These are phyloP conservation scores for Pteromalus puparum DNA, from an alignment of 1,140 invertebrate species.

Conservation along the genomic window DNA sequence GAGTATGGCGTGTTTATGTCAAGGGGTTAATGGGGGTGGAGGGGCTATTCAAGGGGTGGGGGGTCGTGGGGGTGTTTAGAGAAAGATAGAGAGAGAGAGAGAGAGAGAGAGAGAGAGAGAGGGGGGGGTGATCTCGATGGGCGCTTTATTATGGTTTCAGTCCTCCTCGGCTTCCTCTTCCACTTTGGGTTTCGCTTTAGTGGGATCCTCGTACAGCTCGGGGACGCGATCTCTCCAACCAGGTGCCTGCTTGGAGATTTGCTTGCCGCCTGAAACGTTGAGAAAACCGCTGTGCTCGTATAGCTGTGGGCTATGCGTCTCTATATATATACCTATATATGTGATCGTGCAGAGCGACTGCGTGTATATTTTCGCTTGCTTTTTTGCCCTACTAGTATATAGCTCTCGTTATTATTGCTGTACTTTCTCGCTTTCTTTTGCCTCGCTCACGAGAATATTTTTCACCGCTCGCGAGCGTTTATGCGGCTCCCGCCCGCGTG, in stretches of 20 bases:
- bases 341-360: constrained; percentile 48
- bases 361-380: constrained; percentile 54
- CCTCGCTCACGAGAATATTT: not conserved
- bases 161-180: constrained; percentile 60
- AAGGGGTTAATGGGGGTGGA: not conserved
- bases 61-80: not conserved
- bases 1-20: not conserved
- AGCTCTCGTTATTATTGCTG: not conserved
- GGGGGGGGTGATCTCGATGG: constrained; percentile 12
- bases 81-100: too few relatives aligned
- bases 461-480: not conserved
- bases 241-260: constrained; percentile 43
- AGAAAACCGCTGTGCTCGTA: constrained; percentile 64
- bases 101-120: too few relatives aligned
- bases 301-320: constrained; percentile 55
- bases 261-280: constrained; percentile 73
- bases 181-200: constrained; percentile 65
- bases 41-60: not conserved
- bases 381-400: constrained; percentile 10
- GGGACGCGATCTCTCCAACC: constrained; percentile 74
- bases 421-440: not conserved
- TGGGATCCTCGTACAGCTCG: constrained; percentile 72
- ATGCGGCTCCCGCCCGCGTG: not conserved
- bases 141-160: constrained; percentile 59
- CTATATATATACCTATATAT: constrained; percentile 36